Percentiles rank a stretch among this genome's conserved stretches.
Evolutionary conservation across 30 jellyfish, hydroid and myxozoan genomes (phyloP).

Genomic region (Pelagia noctiluca): DNA sequence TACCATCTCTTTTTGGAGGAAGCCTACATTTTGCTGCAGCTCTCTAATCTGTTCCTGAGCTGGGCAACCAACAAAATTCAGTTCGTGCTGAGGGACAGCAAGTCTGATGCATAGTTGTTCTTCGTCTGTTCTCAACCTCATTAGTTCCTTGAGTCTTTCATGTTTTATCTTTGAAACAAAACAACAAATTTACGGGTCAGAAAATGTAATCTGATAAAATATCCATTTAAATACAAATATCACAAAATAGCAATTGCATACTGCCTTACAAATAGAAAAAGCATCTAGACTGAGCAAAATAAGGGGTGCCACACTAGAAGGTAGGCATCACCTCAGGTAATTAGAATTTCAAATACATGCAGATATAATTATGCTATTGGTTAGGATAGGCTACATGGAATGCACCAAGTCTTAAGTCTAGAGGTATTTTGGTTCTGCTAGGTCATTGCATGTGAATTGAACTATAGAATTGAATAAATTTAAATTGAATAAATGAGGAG

Average conservation of each 20-base stretch:
- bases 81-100: constrained; percentile 89
- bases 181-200: not conserved
- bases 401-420: too few species aligned
- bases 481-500: too few species aligned
- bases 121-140: constrained; percentile 86
- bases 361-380: too few species aligned
- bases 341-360: too few species aligned
- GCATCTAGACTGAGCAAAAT: not conserved
- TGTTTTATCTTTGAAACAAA: constrained; percentile 75
- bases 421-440: too few species aligned
- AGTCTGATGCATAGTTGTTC: constrained; percentile 83
- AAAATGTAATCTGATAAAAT: too few species aligned
- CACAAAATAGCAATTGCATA: not conserved
- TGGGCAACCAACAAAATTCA: constrained; percentile 95
- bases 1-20: constrained; percentile 85
- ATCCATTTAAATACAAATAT: too few species aligned
- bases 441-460: too few species aligned
- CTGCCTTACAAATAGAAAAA: not conserved
- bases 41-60: constrained; percentile 88
- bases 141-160: constrained; percentile 82
- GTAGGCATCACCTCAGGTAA: not conserved
- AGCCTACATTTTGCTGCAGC: constrained; percentile 87
- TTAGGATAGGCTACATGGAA: too few species aligned
- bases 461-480: too few species aligned
- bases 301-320: not conserved